Base-by-base conservation (phyloP, 23 tunicate species). In the Halocynthia aurantium region DNA sequence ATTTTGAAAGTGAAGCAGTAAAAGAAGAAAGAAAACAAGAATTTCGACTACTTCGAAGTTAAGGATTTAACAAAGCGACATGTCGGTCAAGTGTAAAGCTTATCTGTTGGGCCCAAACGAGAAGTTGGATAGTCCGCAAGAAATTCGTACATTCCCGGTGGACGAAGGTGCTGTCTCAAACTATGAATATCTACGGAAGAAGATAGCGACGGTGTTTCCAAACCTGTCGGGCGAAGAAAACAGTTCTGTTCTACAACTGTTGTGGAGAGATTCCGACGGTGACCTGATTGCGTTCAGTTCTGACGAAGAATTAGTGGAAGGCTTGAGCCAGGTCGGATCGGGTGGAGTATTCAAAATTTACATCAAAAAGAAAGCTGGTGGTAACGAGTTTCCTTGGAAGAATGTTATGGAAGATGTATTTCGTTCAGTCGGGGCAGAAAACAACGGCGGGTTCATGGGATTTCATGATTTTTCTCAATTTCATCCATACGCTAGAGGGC, bases 251-350 rank as follows among this genome's bases (percentile, higher is more conserved):
- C 2, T 74, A 20, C 55, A 53, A 31, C 31, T 74, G 18, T 50
- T 53, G 17, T 74, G 78, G 78, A 74, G 56, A 54, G 78, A 74
- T 6, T 54, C 64, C 63, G 78, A 62, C 8, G 78, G 64, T n/a
- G 78, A 74, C 21, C 19, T 74, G 22, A 74, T 74, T 7, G 56
- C 78, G 8, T 74, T 74, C 78, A 74, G 78, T 74, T 74, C 78
- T 11, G 78, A 74, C 63, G 78, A 74, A 10, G 78, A 74, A 50
- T 64, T 74, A 15, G 56, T 74, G 22, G 57, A 53, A 8, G 78
- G 64, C 4, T 50, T 74, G 62, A 64, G 78, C 19, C 64, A 74
- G 20, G 57, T 74, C 11, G 78, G 10, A 10, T 22, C 55, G 5
- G 78, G 56, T 4, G 78, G 78, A 53, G n/a, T 74, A 44, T 74